Conservation (phyloP, 2,797 vertebrate species). For the Gymnothorax javanicus region DNA sequence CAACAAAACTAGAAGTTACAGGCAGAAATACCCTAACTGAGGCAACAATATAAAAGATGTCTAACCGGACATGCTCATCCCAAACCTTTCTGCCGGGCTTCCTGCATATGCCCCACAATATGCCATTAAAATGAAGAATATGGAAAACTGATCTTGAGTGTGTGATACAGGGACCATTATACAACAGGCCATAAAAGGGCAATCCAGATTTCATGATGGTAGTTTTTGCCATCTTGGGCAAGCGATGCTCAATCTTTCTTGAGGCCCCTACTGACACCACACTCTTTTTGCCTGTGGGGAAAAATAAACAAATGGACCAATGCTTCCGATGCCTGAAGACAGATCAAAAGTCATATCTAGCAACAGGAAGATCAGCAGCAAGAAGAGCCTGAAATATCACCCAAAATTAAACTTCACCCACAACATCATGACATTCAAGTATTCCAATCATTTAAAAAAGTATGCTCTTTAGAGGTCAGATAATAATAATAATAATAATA, state of each 20-base stretch:
- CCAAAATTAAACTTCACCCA: constrained; percentile 30
- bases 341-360: not conserved
- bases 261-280: not conserved
- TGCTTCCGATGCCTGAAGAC: not conserved
- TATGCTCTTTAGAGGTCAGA: constrained; percentile 17
- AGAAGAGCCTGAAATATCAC: constrained; percentile 1
- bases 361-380: not conserved
- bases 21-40: not conserved
- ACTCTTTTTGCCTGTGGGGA: too few species aligned
- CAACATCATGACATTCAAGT: constrained; percentile 68
- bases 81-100: not conserved
- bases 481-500: constrained; percentile 17
- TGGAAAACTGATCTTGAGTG: not conserved
- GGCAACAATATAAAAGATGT: not conserved
- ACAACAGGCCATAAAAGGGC: not conserved
- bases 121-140: not conserved
- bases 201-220: not conserved
- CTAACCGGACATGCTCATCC: not conserved
- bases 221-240: not conserved
- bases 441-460: constrained; percentile 55
- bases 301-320: not conserved
- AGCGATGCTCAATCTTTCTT: not conserved
- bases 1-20: constrained; percentile 7
- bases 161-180: not conserved
- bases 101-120: not conserved